phyloP scores from a whole-genome alignment of 1,140 invertebrate species.

The Acyrthosiphon pisum region DNA sequence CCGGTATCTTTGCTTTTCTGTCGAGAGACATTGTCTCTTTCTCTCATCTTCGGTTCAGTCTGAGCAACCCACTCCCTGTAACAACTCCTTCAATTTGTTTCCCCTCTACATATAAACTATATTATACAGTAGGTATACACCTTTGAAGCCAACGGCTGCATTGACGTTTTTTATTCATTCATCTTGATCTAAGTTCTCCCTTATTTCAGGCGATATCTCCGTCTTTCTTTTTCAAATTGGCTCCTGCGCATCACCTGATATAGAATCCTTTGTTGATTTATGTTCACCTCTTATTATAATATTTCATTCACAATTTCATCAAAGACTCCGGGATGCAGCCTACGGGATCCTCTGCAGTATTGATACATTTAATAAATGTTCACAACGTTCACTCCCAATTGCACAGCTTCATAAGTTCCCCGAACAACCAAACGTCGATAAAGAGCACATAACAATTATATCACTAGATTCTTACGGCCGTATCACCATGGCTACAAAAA shows the following conservation, averaged over 20 bases:
- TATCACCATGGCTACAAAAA: neutral
- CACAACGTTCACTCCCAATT: neutral
- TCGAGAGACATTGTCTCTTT: neutral
- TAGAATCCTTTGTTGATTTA: neutral
- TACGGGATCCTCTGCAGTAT: neutral
- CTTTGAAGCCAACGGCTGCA: neutral
- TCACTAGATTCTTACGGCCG: too few relatives aligned
- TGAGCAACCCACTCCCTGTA: neutral
- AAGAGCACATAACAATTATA: neutral
- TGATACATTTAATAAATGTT: neutral
- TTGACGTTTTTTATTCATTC: neutral
- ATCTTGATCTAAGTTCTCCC: neutral
- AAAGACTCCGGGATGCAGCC: neutral
- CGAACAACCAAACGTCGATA: neutral
- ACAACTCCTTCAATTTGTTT: neutral
- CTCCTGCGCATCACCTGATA: neutral
- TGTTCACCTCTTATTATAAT: neutral
- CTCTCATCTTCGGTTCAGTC: neutral
- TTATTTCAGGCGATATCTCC: neutral
- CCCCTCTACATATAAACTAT: neutral
- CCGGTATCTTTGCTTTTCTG: neutral
- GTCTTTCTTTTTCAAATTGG: neutral
- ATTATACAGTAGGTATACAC: neutral
- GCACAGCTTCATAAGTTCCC: neutral
- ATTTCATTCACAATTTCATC: neutral